Evolutionary conservation across 1,140 invertebrate species (phyloP).

Genomic region (Drosophila parabipectinata): DNA sequence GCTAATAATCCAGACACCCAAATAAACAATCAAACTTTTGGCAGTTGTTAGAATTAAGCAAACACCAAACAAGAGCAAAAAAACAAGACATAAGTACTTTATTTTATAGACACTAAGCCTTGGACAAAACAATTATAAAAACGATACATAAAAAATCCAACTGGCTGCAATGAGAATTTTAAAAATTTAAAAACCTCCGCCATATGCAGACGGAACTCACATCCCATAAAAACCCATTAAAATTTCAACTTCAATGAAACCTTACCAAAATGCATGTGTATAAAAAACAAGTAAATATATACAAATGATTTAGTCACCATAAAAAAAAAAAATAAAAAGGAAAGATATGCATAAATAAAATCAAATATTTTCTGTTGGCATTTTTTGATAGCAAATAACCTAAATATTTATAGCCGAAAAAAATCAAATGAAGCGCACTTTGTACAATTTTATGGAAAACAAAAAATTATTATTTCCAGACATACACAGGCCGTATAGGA

Average conservation of each 20-base stretch:
- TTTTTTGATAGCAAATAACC: constrained; percentile 61
- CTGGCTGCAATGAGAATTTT: constrained; percentile 45
- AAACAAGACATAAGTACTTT: constrained; percentile 66
- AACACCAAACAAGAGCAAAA: constrained; percentile 31
- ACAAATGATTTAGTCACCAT: constrained; percentile 36
- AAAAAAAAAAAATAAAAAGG: constrained; percentile 28
- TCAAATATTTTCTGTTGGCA: constrained; percentile 50
- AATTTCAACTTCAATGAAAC: constrained; percentile 41
- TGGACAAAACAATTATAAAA: constrained; percentile 34
- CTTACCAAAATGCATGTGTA: constrained; percentile 33
- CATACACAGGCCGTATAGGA: constrained; percentile 43
- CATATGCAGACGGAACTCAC: constrained; percentile 22
- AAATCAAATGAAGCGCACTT: constrained; percentile 48
- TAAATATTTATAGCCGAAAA: constrained; percentile 56
- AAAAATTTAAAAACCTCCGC: constrained; percentile 36
- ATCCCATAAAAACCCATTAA: constrained; percentile 41
- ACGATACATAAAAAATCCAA: constrained; percentile 17
- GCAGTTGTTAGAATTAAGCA: constrained; percentile 52
- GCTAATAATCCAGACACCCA: constrained; percentile 49
- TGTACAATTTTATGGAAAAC: constrained; percentile 63
- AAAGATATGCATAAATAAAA: constrained; percentile 45
- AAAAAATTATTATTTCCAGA: constrained; percentile 49
- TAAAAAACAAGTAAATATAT: constrained; percentile 23
- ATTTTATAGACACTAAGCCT: constrained; percentile 62
- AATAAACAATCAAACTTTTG: constrained; percentile 74